These are phyloP conservation scores for Battus philenor DNA, from an alignment of 1,140 invertebrate species.

Conservation along the genomic window DNA sequence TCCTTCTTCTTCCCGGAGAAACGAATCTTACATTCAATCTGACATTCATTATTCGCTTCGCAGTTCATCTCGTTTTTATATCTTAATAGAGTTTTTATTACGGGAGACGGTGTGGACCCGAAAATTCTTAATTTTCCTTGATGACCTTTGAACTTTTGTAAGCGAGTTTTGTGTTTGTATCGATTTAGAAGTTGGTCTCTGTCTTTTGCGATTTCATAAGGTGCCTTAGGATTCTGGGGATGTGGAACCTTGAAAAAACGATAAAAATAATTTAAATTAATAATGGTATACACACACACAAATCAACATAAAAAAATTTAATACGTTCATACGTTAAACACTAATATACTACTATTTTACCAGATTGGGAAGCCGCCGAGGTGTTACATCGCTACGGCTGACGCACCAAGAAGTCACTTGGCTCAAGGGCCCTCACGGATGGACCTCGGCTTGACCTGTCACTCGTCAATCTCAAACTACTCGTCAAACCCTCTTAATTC, in stretches of 20 bases:
- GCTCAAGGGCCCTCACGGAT: too few relatives aligned
- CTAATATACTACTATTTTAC: too few relatives aligned
- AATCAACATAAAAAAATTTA: too few relatives aligned
- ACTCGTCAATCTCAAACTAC: not conserved
- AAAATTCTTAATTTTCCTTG: not conserved
- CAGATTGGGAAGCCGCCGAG: too few relatives aligned
- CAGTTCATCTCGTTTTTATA: constrained; percentile 7
- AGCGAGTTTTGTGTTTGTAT: not conserved
- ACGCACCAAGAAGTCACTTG: too few relatives aligned
- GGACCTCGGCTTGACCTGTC: too few relatives aligned
- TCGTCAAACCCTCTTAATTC: not conserved
- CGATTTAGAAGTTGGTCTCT: not conserved
- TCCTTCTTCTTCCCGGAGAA: not conserved
- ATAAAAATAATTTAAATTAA: not conserved
- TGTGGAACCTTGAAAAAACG: not conserved
- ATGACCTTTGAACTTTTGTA: not conserved
- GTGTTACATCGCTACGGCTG: too few relatives aligned
- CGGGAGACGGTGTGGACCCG: not conserved
- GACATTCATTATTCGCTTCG: not conserved
- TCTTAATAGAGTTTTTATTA: not conserved
- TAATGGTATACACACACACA: not conserved
- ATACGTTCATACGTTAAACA: too few relatives aligned
- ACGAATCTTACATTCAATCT: not conserved
- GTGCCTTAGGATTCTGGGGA: not conserved
- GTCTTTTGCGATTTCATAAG: not conserved